A percentile compares a stretch with the other conserved stretches of the same genome.
Evolutionary conservation across 2,888 invertebrate genomes (phyloP).

Genomic region (Orchestes rusci): DNA sequence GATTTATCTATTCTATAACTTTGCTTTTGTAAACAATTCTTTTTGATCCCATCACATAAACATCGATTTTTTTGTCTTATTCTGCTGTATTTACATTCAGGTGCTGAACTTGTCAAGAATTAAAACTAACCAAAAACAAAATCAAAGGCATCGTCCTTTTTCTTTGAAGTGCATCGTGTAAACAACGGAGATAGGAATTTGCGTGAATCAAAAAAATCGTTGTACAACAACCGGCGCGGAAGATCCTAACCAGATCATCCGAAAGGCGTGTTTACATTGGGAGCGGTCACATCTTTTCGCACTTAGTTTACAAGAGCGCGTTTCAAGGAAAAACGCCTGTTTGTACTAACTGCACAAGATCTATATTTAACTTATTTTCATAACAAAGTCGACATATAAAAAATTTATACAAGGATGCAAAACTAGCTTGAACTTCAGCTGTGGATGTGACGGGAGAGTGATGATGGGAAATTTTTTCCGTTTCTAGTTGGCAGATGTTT

Average conservation of each 20-base stretch:
- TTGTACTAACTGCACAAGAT: conserved; percentile 12
- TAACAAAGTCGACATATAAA: conserved; percentile 19
- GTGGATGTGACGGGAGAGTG: background rate
- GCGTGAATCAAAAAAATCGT: conserved; percentile 11
- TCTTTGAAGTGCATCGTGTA: conserved; percentile 1
- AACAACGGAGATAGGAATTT: conserved; percentile 4
- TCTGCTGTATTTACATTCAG: too few relatives aligned
- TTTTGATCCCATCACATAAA: too few relatives aligned
- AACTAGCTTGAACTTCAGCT: background rate
- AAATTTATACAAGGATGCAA: conserved; percentile 20
- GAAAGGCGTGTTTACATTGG: conserved; percentile 35
- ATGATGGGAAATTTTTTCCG: too few relatives aligned
- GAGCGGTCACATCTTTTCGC: conserved; percentile 41
- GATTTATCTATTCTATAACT: too few relatives aligned
- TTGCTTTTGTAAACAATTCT: too few relatives aligned
- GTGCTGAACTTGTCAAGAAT: too few relatives aligned
- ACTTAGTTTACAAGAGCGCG: conserved; percentile 38
- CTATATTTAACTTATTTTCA: conserved; percentile 21
- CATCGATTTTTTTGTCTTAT: too few relatives aligned
- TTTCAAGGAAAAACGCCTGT: conserved; percentile 36
- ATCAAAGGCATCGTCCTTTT: too few relatives aligned
- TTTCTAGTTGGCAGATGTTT: too few relatives aligned
- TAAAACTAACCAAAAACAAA: too few relatives aligned
- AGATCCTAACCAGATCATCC: conserved; percentile 38
- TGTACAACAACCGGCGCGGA: conserved; percentile 26